Conservation (phyloP, 2,113 vertebrate species). For the human (Homo sapiens) region GRCh38 chr4:29027001-29027500, state of each 20-base stretch:
- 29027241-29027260: slow-evolving; percentile 37
- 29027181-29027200: background rate
- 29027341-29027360: background rate
- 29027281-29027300: background rate
- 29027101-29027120: slow-evolving; percentile 42
- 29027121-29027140: slow-evolving; percentile 24
- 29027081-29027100: slow-evolving; percentile 66
- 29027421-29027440: background rate
- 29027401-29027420: background rate
- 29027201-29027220: slow-evolving; percentile 50
- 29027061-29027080: slow-evolving; percentile 24
- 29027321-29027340: slow-evolving; percentile 39
- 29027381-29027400: background rate
- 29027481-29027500: background rate
- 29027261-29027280: background rate
- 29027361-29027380: background rate
- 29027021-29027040: slow-evolving; percentile 46
- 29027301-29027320: slow-evolving; percentile 23
- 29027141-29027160: slow-evolving; percentile 53
- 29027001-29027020: background rate
- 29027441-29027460: background rate
- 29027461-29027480: background rate
- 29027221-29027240: background rate
- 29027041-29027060: slow-evolving; percentile 56
- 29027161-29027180: slow-evolving; percentile 34